Percentiles rank a stretch among this genome's conserved stretches.
These are phyloP conservation scores for Drosophila austrosaltans DNA, from an alignment of 2,888 invertebrate species.

Conservation along the genomic window DNA sequence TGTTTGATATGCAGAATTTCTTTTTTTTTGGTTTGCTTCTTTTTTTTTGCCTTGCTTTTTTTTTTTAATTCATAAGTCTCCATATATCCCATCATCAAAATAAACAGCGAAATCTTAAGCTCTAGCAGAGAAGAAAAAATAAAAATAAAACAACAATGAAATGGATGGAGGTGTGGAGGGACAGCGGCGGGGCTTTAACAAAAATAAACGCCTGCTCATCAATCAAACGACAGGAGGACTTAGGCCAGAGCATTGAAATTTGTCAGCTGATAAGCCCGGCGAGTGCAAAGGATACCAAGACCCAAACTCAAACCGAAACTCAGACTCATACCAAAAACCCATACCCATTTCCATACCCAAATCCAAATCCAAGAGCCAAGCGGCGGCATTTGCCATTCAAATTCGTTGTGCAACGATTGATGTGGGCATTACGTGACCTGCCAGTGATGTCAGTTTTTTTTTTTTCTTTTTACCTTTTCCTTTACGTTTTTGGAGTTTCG, in stretches of 20 bases:
- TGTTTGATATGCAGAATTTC: conserved; percentile 14
- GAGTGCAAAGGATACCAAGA: conserved; percentile 29
- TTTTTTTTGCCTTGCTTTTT: not conserved
- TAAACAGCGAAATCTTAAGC: conserved; percentile 14
- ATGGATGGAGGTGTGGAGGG: not conserved
- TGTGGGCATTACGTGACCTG: conserved; percentile 79
- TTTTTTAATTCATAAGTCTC: conserved; percentile 8
- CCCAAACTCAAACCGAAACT: conserved; percentile 23
- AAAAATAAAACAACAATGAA: conserved; percentile 9
- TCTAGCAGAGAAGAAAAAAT: not conserved
- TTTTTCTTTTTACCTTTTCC: conserved; percentile 19
- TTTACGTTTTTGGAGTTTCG: conserved; percentile 28
- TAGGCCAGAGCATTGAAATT: conserved; percentile 54
- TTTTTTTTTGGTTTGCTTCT: not conserved
- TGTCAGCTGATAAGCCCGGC: conserved; percentile 72
- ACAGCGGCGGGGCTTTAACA: not conserved
- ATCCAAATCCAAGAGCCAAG: conserved; percentile 14
- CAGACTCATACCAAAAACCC: conserved; percentile 17
- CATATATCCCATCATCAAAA: conserved; percentile 12
- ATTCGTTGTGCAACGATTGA: conserved; percentile 71
- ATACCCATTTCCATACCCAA: conserved; percentile 18
- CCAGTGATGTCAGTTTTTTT: conserved; percentile 57
- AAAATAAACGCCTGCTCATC: conserved; percentile 59
- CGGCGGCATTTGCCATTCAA: conserved; percentile 41
- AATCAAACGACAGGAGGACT: conserved; percentile 66